phyloP scores from a whole-genome alignment of 92 coral and sea anemone genomes.

The Umimayanthus kanabou region DNA sequence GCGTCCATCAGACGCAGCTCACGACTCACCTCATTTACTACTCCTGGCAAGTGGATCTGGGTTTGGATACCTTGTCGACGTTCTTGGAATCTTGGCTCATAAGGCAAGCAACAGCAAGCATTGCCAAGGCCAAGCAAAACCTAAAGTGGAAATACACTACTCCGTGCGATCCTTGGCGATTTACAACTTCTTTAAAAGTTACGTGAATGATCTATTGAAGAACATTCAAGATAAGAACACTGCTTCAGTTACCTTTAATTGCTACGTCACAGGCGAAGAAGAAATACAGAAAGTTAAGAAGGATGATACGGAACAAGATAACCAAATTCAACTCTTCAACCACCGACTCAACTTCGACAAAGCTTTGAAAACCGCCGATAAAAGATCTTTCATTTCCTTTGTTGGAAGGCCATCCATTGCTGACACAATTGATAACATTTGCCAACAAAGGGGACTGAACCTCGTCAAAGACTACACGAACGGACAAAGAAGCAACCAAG shows the following conservation, averaged over 20 bases:
- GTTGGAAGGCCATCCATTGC: constrained; percentile 59
- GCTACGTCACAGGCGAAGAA: constrained; percentile 44
- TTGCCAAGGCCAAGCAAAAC: constrained; percentile 2
- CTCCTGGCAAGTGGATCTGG: constrained; percentile 64
- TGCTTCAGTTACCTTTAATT: constrained; percentile 29
- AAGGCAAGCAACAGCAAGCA: constrained; percentile 5
- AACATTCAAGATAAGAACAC: constrained; percentile 41
- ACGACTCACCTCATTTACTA: constrained; percentile 35
- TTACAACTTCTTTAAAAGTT: constrained; percentile 36
- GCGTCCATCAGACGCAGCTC: constrained; percentile 1
- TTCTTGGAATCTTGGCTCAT: constrained; percentile 53
- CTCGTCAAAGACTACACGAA: constrained; percentile 53
- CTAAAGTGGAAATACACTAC: constrained; percentile 48
- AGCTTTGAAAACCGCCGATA: constrained; percentile 43
- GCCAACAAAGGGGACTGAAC: constrained; percentile 42
- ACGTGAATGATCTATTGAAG: constrained; percentile 35
- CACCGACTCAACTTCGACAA: constrained; percentile 50
- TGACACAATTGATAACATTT: constrained; percentile 35
- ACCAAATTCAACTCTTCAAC: constrained; percentile 44
- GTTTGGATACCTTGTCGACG: constrained; percentile 53
- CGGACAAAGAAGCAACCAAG: constrained; percentile 43
- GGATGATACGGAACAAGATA: background rate
- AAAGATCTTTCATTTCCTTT: constrained; percentile 41
- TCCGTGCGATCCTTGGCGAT: constrained; percentile 56
- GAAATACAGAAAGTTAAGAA: background rate